A percentile compares a stretch with the other conserved stretches of the same genome.
Conservation (phyloP, 2,113 vertebrate species). For the Platycercus adscitus region DNA sequence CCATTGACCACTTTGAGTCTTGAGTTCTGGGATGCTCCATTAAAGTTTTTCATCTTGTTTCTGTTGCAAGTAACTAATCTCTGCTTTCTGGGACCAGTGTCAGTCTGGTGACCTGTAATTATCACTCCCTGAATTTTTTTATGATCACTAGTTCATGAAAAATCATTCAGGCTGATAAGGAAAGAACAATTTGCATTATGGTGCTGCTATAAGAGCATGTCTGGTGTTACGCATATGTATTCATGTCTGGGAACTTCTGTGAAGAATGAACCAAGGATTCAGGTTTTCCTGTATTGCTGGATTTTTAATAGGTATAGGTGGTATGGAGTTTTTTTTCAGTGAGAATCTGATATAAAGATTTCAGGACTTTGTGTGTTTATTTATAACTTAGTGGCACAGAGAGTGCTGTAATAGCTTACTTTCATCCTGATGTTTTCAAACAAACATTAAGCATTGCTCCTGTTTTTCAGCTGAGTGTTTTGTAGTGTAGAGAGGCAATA, state of each 20-base stretch:
- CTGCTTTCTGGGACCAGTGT: neutral
- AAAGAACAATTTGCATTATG: neutral
- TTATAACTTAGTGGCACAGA: conserved; percentile 4
- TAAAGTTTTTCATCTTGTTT: neutral
- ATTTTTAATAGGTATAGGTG: neutral
- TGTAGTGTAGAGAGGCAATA: neutral
- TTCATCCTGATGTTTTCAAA: conserved; percentile 13
- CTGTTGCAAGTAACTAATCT: neutral
- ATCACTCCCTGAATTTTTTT: neutral
- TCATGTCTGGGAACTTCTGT: neutral
- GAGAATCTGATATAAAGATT: neutral
- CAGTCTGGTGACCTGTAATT: neutral
- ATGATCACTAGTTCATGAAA: neutral
- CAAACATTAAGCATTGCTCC: neutral
- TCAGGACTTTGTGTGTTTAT: conserved; percentile 12
- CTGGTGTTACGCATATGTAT: neutral
- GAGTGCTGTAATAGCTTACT: neutral
- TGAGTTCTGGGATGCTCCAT: neutral
- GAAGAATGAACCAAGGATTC: neutral
- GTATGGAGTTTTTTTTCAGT: neutral
- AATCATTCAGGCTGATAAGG: neutral
- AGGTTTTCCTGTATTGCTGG: neutral
- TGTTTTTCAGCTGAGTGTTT: conserved; percentile 2
- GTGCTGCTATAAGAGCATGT: neutral
- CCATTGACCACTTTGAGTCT: neutral